A percentile compares a stretch with the other conserved stretches of the same genome.
phyloP scores from a whole-genome alignment of 2,797 vertebrate genomes.

The Megalops cyprinoides region DNA sequence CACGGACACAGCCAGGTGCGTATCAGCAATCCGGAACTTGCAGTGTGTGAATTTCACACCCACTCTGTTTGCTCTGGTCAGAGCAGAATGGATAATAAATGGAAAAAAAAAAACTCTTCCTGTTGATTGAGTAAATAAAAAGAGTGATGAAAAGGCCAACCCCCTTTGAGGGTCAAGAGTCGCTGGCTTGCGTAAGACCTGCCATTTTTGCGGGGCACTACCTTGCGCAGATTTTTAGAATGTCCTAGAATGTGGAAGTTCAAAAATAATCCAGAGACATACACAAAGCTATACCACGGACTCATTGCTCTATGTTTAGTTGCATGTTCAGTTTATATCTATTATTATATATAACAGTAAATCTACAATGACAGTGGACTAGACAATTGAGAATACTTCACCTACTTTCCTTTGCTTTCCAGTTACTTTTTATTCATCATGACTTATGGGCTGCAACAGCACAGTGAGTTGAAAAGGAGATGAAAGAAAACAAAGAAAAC shows the following conservation, averaged over 20 bases:
- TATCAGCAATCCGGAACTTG: constrained; percentile 45
- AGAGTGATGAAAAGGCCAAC: constrained; percentile 35
- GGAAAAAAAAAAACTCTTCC: constrained; percentile 40
- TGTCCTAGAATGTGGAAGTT: not conserved
- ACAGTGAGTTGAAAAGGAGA: too few species aligned
- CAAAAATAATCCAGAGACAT: too few species aligned
- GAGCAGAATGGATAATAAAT: constrained; percentile 46
- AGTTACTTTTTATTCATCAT: too few species aligned
- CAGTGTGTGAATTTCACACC: constrained; percentile 49
- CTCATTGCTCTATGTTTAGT: too few species aligned
- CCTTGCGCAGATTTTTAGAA: not conserved
- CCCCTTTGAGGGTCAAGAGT: not conserved
- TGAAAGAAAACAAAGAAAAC: too few species aligned
- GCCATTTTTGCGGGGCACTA: not conserved
- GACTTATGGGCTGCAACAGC: too few species aligned
- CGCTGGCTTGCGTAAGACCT: not conserved
- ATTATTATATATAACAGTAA: too few species aligned
- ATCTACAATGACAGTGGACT: too few species aligned
- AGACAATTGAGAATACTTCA: too few species aligned
- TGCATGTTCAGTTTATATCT: too few species aligned
- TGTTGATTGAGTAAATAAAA: constrained; percentile 51
- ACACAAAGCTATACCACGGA: too few species aligned
- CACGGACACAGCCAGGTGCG: constrained; percentile 46
- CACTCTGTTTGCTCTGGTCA: constrained; percentile 49
- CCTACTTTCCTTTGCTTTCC: too few species aligned